Evolutionary conservation across 1,140 invertebrate genomes (phyloP).

Genomic region (Planococcus citri): DNA sequence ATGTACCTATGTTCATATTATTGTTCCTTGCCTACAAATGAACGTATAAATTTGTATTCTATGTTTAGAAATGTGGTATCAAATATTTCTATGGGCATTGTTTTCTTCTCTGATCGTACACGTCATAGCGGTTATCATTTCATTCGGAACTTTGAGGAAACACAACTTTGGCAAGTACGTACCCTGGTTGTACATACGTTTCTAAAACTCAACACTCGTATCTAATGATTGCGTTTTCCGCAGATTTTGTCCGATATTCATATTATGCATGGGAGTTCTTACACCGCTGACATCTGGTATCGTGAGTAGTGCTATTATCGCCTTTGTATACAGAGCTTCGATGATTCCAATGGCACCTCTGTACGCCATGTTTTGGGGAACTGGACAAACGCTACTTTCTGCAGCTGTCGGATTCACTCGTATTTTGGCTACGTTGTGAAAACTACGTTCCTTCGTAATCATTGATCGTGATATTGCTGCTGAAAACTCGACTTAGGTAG

Average conservation of each 20-base stretch:
- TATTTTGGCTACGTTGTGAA: slow-evolving; percentile 71
- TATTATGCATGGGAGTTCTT: slow-evolving; percentile 75
- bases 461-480: too few species aligned
- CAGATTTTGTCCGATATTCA: slow-evolving; percentile 72
- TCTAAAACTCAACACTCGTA: slow-evolving; percentile 9
- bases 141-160: slow-evolving; percentile 77
- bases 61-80: slow-evolving; percentile 88
- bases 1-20: background rate
- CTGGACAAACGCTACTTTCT: slow-evolving; percentile 79
- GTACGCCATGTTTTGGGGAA: slow-evolving; percentile 84
- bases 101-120: slow-evolving; percentile 88
- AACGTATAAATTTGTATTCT: background rate
- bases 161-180: slow-evolving; percentile 77
- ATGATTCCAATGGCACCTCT: slow-evolving; percentile 75
- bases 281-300: slow-evolving; percentile 74
- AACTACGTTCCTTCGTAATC: too few species aligned
- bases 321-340: slow-evolving; percentile 82
- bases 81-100: slow-evolving; percentile 84
- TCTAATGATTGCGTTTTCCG: background rate
- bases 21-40: slow-evolving; percentile 1
- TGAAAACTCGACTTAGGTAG: too few species aligned
- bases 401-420: slow-evolving; percentile 81
- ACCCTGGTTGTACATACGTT: background rate
- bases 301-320: slow-evolving; percentile 81
- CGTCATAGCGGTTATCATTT: slow-evolving; percentile 74